Conservation (phyloP, 2,888 invertebrate species). For the Anagyrus pseudococci region DNA sequence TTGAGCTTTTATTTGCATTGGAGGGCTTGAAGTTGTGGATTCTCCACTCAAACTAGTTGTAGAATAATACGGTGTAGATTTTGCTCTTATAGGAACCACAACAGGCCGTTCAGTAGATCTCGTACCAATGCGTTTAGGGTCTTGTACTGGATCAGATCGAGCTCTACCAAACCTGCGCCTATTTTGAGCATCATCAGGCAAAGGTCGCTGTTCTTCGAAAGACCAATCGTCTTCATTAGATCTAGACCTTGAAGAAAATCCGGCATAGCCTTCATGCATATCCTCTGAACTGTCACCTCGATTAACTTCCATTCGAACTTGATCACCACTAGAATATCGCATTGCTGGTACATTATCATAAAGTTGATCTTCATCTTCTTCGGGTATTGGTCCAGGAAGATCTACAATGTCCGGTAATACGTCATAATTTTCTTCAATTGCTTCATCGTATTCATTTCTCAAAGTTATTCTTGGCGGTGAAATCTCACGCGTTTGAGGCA, state of each 20-base stretch:
- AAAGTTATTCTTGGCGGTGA: slow-evolving; percentile 54
- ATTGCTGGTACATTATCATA: slow-evolving; percentile 59
- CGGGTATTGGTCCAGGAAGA: slow-evolving; percentile 54
- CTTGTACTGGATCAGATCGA: slow-evolving; percentile 48
- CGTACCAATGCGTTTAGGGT: slow-evolving; percentile 54
- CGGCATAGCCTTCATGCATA: slow-evolving; percentile 57
- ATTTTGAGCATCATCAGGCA: slow-evolving; percentile 36
- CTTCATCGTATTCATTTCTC: slow-evolving; percentile 52
- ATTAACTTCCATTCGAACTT: slow-evolving; percentile 52
- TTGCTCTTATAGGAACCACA: slow-evolving; percentile 61
- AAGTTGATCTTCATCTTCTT: slow-evolving; percentile 56
- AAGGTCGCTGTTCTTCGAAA: slow-evolving; percentile 45
- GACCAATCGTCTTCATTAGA: slow-evolving; percentile 55
- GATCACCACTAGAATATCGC: slow-evolving; percentile 54
- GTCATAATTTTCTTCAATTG: slow-evolving; percentile 52
- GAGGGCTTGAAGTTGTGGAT: slow-evolving; percentile 65
- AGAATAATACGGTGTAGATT: slow-evolving; percentile 58
- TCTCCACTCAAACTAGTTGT: slow-evolving; percentile 70
- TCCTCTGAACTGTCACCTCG: slow-evolving; percentile 56
- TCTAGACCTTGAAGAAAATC: slow-evolving; percentile 48
- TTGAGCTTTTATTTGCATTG: slow-evolving; percentile 57
- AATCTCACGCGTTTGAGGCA: slow-evolving; percentile 44
- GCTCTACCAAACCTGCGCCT: slow-evolving; percentile 45
- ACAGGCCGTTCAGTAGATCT: slow-evolving; percentile 66
- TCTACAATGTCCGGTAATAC: slow-evolving; percentile 45